Evolutionary conservation across 2,113 vertebrate species (phyloP).

Genomic region (Zootoca vivipara): DNA sequence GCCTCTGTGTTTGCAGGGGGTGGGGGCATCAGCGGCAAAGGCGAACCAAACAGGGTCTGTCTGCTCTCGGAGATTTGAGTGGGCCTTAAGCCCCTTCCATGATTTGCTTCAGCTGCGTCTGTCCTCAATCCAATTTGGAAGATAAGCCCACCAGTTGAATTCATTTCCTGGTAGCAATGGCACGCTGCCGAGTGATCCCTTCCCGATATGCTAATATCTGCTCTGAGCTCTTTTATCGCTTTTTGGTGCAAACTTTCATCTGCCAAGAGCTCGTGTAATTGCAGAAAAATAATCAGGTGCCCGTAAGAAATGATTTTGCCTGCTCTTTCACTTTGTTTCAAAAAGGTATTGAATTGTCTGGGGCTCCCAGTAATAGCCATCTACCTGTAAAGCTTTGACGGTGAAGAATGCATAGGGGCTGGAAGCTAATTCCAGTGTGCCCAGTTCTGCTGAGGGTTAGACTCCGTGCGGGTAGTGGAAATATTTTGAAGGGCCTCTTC

Average conservation of each 20-base stretch:
- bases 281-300: background rate
- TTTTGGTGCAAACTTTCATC: conserved; percentile 6
- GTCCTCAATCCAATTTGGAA: conserved; percentile 62
- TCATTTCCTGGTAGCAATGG: conserved; percentile 40
- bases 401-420: too few species aligned
- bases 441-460: too few species aligned
- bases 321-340: background rate
- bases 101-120: conserved; percentile 63
- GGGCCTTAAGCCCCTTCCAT: conserved; percentile 56
- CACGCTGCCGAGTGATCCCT: background rate
- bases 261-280: background rate
- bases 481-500: too few species aligned
- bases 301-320: background rate
- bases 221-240: background rate
- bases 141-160: conserved; percentile 16
- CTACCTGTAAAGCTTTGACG: too few species aligned
- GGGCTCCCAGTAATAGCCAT: background rate
- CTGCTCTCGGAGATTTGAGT: conserved; percentile 41
- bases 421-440: too few species aligned
- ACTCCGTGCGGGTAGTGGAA: too few species aligned
- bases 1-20: background rate
- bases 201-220: conserved; percentile 40
- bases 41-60: conserved; percentile 49
- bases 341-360: background rate
- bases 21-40: conserved; percentile 14